Base-by-base conservation (phyloP, 2,113 vertebrate species). In the Oreochromis spilurus region DNA sequence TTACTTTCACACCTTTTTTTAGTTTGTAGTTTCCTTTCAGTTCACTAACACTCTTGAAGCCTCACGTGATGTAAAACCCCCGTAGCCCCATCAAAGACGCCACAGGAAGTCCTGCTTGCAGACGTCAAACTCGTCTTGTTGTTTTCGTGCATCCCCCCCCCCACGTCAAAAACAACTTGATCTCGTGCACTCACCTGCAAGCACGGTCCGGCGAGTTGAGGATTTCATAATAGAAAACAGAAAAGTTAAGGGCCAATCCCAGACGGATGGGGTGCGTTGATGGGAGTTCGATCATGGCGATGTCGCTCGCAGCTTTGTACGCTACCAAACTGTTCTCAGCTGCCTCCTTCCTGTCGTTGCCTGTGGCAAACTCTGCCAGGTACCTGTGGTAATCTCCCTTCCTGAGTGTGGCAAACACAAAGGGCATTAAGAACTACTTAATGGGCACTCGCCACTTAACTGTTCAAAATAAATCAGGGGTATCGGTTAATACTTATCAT, bases 311-410 rank as follows among this genome's bases (percentile, higher is more conserved):
- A 91, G 98, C 98, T 96, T 99, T 99, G 60, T 99, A 99, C 82
- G 98, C 98, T 89, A 98, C 98, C 96, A 99, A 94, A 95, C 99
- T 99, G 92, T 99, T 99, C 95, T 99, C 98, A 6, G 98, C 98
- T 58, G 98, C 98, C 95, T 98, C 98, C 97, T 99, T 99, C 95
- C 98, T 96, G 97, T 99, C 98, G 91, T 99, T 99, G 87, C 98
- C 98, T 83, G 97, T 98, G 89, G 99, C 98, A 84, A 99, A 99
- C 95, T 99, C 99, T 83, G 98, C 98, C 96, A 99, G 97, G 97
- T 99, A 99, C 97, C 98, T 97, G 97, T 99, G 97, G 97, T 99
- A 99, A 95, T 99, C 98, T 91, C 99, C 98, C 97, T 99, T 99
- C 99, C 99, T 99, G 95, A 84, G 53, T 9, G 84, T 14, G 31